Evolutionary conservation across 2,888 invertebrate genomes (phyloP), one percentile per base, ranked within the genome.

Genomic region (Epiblema foenella): DNA sequence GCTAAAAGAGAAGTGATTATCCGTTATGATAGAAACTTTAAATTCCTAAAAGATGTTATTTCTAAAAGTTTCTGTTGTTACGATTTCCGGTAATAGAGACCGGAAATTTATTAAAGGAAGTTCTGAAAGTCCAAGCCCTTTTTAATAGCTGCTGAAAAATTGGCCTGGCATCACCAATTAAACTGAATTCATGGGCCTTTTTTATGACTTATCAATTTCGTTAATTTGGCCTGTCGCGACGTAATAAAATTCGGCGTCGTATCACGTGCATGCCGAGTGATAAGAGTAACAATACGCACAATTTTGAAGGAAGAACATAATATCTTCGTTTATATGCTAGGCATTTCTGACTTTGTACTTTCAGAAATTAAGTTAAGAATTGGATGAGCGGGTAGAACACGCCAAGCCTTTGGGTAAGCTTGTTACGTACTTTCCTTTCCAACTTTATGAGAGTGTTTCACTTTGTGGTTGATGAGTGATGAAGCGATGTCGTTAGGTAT

Each of bases 191-290:
- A 54, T 24, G 42, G 29, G 20, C 4, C 37, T 17, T 17, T 68
- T 68, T 66, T 60, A 66, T 54, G 65, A 37, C 33, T 49, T 56
- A 56, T 66, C 65, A 70, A 70, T 70, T 70, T 70, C 20, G 63
- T 62, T 59, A 66, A 71, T 60, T 71, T 60, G 49, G 17, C 33
- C 15, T 56, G 18, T 39, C 12, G 51, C 52, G 29, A 39, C 49
- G 60, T 20, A 37, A 49, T 62, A 69, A 62, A 66, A 46, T 67
- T 67, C 12, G 10, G 46, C 37, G 18, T 15, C 17, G 49, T 33
- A 54, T 66, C 71, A 67, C 54, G 65, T 60, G 71, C 62, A 56
- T 57, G 54, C 37, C 2, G n/a, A 57, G 24, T 67, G 60, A 54
- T 49, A 66, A 56, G 56, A 67, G 46, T 24, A 66, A 60, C 68